Percentiles rank a stretch among this genome's conserved stretches.
These are phyloP conservation scores for Pseudococcus longispinus DNA, from an alignment of 2,888 invertebrate genomes.

Conservation along the genomic window DNA sequence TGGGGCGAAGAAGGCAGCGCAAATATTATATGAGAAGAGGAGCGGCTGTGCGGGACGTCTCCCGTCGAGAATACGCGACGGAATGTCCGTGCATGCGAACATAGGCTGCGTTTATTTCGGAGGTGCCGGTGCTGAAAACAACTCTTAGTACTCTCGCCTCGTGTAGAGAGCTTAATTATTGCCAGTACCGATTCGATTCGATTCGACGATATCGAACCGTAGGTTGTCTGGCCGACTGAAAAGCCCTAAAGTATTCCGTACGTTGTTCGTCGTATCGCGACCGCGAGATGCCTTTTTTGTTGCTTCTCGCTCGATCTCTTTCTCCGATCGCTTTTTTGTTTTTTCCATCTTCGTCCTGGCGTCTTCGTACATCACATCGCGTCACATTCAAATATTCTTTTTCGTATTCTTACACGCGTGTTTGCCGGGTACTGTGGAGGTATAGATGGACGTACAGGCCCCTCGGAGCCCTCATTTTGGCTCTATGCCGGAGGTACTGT, in stretches of 20 bases:
- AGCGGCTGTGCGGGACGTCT: not conserved
- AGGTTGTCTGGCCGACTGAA: conserved; percentile 3
- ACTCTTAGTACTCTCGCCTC: not conserved
- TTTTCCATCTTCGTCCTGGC: not conserved
- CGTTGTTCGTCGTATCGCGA: not conserved
- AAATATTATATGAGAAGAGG: not conserved
- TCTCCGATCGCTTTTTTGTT: not conserved
- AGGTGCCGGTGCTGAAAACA: not conserved
- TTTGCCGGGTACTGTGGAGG: too few relatives aligned
- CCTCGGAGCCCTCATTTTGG: too few relatives aligned
- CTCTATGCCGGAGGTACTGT: too few relatives aligned
- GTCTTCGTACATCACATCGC: not conserved
- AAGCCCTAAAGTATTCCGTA: not conserved
- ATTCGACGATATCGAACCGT: not conserved
- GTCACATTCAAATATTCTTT: too few relatives aligned
- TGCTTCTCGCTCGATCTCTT: not conserved
- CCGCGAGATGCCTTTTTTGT: not conserved
- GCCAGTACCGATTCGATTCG: not conserved
- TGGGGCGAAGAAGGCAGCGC: not conserved
- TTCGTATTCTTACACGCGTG: too few relatives aligned
- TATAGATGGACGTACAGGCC: too few relatives aligned
- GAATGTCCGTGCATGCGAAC: conserved; percentile 32
- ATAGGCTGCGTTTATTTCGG: not conserved
- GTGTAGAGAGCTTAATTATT: not conserved
- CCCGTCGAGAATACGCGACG: conserved; percentile 39